Conservation (phyloP, 2,113 vertebrate genomes). For the Cervus canadensis region DNA sequence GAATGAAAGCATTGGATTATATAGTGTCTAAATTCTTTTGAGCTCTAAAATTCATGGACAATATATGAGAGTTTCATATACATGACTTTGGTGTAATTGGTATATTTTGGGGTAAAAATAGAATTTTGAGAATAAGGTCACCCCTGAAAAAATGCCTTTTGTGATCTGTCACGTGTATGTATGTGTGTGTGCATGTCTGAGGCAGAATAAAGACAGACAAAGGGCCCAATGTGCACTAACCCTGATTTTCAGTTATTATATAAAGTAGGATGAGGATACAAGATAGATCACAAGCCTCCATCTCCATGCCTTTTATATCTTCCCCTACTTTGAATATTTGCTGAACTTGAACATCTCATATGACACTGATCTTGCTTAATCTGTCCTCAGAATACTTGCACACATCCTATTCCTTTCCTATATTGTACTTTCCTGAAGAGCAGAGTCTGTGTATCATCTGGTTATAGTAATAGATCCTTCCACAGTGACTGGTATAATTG, state of each 20-base stretch:
- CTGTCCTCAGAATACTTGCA: background rate
- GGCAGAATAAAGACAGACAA: background rate
- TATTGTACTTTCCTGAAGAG: background rate
- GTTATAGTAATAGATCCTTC: background rate
- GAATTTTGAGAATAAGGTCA: conserved; percentile 9
- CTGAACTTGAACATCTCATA: background rate
- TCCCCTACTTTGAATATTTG: background rate
- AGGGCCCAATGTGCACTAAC: background rate
- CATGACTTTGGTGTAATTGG: background rate
- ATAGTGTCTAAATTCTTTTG: background rate
- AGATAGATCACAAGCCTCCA: background rate
- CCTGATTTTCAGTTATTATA: background rate
- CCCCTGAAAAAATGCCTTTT: background rate
- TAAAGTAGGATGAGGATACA: background rate
- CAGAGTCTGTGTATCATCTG: background rate
- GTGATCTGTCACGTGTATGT: background rate
- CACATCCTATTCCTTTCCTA: background rate
- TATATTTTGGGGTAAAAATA: background rate
- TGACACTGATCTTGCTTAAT: background rate
- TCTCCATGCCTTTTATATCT: background rate
- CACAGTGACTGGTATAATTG: background rate
- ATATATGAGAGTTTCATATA: background rate
- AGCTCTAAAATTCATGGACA: background rate
- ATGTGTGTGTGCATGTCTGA: background rate
- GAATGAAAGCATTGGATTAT: background rate